Base-by-base conservation (phyloP, 2,113 vertebrate species). In the Tinamus guttatus region DNA sequence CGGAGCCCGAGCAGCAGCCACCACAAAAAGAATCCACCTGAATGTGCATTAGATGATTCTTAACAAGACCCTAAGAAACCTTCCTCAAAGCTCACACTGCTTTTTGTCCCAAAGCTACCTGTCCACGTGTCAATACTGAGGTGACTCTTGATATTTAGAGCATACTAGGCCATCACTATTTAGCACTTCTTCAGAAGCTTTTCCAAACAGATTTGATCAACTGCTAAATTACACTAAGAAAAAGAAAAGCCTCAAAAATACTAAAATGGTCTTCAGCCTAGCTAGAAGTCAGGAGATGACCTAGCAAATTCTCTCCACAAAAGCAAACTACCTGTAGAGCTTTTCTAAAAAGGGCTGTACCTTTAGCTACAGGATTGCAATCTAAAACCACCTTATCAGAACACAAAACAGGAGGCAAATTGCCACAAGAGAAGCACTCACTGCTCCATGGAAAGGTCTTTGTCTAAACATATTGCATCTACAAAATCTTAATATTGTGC, bases 221-320 rank as follows among this genome's bases (percentile, higher is more conserved):
- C 60, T 76, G 76, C 7, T 67, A 83, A 65, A 25, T 89, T 64
- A 71, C 11, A 45, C 2, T 63, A 47, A 86, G 79, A 96, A 95
- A 96, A 92, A 91, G 90, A 89, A 87, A 96, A 74, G 58, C 25
- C 36, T 64, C 30, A 87, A 78, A 81, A 95, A 77, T 80, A 96
- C 59, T 95, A 65, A 87, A 95, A 93, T 71, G 38, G 28, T 13
- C 89, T 96, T 89, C 47, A 81, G 86, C 70, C 62, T 15, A 65
- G 16, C n/a, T 93, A 67, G 71, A 87, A 64, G 74, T 69, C 91
- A 52, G 45, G 36, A 93, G 74, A 96, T 84, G 67, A 65, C 70
- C 86, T 43, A 73, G 86, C 93, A 90, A 93, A 83, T 79, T 75
- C 69, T 51, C 91, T 43, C 32, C 54, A 93, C 32, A 79, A 81